Evolutionary conservation across 2,797 vertebrate genomes (phyloP), one percentile per base, ranked within the genome.

Genomic region (Danio kyathit): DNA sequence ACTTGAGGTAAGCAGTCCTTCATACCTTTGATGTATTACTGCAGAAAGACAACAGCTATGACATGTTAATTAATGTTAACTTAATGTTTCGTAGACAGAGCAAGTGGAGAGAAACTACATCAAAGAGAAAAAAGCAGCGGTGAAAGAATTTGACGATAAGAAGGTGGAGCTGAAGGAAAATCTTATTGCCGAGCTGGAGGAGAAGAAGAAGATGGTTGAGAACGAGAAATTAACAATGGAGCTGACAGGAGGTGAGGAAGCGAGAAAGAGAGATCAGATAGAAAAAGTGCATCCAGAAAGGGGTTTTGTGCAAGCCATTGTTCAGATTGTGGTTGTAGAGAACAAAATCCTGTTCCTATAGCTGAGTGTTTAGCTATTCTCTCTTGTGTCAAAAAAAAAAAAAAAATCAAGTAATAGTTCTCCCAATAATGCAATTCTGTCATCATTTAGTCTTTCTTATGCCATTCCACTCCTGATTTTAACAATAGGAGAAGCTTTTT

Each of bases 171-270:
- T 99, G 76, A 99, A 99, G 89, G 98, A 99, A 89, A 99, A 97
- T 83, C 84, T 99, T 82, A 98, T 99, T 66, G 98, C 97, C 0
- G 98, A 99, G 86, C 88, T 99, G 83, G 98, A 99, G 88, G 98
- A 99, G 90, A 99, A 99, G 84, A 99, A 99, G 88, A 99, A 99
- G 90, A 98, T 99, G 97, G 97, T 99, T 0, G 98, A 99, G 90
- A 99, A 98, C 8, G 97, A 99, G 84, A 99, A 98, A 87, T 88
- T 99, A 83, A 99, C 97, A n/a, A 99, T 99, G 97, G 98, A 99
- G 88, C 93, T 99, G 88, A 99, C 97, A 0, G 97, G 97, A 88
- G 98, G 98, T 99, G 93, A 80, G 91, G 13, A 19, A 69, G n/a
- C n/a, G 41, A 11, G 14, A 29, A 56, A 82, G 9, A 12, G 5